A percentile compares a stretch with the other conserved stretches of the same genome.
Conservation (phyloP, 2,113 vertebrate species). For the Actenoides lindsayi region DNA sequence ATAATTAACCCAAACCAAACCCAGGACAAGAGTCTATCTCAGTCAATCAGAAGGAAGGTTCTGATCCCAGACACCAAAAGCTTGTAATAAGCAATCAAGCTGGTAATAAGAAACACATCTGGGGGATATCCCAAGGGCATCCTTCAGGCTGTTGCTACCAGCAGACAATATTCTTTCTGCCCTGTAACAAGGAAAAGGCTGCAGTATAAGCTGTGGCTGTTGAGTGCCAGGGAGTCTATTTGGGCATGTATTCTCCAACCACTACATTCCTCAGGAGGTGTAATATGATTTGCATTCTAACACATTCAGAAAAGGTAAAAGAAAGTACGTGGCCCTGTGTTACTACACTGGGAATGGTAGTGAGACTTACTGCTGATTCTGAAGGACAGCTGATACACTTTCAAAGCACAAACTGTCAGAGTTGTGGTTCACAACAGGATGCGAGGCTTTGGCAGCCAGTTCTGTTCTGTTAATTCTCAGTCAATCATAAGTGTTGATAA, state of each 20-base stretch:
- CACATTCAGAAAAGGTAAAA: not conserved
- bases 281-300: not conserved
- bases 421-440: not conserved
- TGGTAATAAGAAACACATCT: not conserved
- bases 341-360: not conserved
- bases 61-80: not conserved
- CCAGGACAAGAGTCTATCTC: not conserved
- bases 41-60: not conserved
- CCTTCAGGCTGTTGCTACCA: not conserved
- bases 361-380: not conserved
- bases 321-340: not conserved
- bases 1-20: too few relatives aligned
- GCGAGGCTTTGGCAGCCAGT: not conserved
- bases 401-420: not conserved
- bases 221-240: not conserved
- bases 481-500: not conserved
- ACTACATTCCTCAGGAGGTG: not conserved
- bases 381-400: not conserved
- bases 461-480: conserved; percentile 28
- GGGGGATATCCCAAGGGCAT: not conserved
- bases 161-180: not conserved
- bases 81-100: too few relatives aligned
- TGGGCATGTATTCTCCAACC: not conserved
- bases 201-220: not conserved
- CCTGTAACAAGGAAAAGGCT: not conserved